Conservation (phyloP, 2,797 vertebrate species). For the Triplophysa bombifrons region DNA sequence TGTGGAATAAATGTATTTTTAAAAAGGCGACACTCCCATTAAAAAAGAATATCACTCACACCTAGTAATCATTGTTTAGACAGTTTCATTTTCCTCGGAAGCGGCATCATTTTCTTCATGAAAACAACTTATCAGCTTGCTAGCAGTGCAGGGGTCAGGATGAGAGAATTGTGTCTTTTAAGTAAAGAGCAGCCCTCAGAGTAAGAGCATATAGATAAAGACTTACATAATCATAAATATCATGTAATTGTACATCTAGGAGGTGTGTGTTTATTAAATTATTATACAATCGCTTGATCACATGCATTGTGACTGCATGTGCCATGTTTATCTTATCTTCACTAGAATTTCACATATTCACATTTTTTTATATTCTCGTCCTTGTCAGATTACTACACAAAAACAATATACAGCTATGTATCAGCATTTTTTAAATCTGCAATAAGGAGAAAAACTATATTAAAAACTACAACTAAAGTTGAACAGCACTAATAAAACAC, state of each 20-base stretch:
- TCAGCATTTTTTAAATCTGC: no score
- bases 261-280: not conserved
- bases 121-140: conserved; percentile 20
- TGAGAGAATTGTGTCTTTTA: conserved; percentile 40
- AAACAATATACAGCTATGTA: not conserved
- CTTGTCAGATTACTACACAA: no score
- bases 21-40: no score
- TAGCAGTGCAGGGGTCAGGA: not conserved
- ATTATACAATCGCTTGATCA: not conserved
- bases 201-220: conserved; percentile 20
- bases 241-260: not conserved
- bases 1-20: no score
- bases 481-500: not conserved
- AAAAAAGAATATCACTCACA: conserved; percentile 9
- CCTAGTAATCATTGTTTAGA: conserved; percentile 26
- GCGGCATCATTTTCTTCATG: conserved; percentile 14
- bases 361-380: not conserved
- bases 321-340: not conserved
- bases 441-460: no score
- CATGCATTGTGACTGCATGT: not conserved
- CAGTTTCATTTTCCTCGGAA: conserved; percentile 14
- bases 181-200: conserved; percentile 46
- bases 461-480: no score
- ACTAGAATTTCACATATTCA: not conserved
- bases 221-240: conserved; percentile 27